These are phyloP conservation scores for Heliconius hewitsoni DNA, from an alignment of 1,140 invertebrate species.

Conservation along the genomic window DNA sequence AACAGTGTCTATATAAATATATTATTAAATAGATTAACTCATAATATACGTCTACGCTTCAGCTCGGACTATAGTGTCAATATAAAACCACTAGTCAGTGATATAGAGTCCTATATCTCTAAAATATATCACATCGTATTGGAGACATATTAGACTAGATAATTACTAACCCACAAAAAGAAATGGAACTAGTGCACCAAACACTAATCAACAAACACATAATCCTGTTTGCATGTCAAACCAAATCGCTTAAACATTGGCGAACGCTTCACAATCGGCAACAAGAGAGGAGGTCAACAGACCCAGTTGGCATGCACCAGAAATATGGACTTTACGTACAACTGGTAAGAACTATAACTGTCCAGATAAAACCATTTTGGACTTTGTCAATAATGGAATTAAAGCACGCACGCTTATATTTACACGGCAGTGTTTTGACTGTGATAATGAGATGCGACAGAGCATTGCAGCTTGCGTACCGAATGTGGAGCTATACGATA, in stretches of 20 bases:
- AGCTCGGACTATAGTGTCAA: too few species aligned
- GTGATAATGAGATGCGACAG: constrained; percentile 55
- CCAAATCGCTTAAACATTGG: constrained; percentile 52
- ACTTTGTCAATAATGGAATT: constrained; percentile 55
- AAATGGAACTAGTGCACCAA: constrained; percentile 20
- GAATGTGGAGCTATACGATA: background rate
- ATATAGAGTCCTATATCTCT: too few species aligned
- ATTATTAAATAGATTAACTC: too few species aligned
- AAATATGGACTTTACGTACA: constrained; percentile 22
- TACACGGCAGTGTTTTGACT: constrained; percentile 56
- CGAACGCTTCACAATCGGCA: constrained; percentile 44
- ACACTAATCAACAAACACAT: constrained; percentile 44
- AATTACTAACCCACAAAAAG: constrained; percentile 14
- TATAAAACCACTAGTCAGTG: too few species aligned
- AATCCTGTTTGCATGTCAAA: constrained; percentile 48
- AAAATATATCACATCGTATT: background rate
- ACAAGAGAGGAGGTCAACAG: constrained; percentile 41
- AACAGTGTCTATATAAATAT: too few species aligned
- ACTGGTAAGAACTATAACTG: constrained; percentile 17
- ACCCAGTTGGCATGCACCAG: constrained; percentile 5
- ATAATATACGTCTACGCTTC: too few species aligned
- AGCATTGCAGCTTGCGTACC: constrained; percentile 27
- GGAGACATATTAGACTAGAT: background rate
- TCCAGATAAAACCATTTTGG: constrained; percentile 20
- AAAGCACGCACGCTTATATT: constrained; percentile 59